Conservation (phyloP, 1,140 invertebrate genomes). For the Bombus difficillimus region DNA sequence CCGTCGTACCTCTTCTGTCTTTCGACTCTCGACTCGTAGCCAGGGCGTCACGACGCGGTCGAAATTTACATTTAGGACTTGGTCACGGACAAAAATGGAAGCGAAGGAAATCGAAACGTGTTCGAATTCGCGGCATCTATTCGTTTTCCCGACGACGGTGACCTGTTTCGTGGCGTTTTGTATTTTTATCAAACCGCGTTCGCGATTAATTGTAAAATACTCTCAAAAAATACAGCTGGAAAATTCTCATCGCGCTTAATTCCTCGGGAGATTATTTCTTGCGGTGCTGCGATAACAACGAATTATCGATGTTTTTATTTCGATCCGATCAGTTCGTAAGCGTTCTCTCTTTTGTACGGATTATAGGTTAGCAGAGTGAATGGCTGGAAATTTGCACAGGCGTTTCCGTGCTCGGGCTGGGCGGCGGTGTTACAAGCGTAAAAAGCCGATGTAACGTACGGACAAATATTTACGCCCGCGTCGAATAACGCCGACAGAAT, state of each 20-base stretch:
- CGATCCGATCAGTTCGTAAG: background rate
- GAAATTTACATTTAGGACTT: constrained; percentile 1
- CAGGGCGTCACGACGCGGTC: no score
- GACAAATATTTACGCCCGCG: constrained; percentile 36
- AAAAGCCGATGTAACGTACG: constrained; percentile 14
- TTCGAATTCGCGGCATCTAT: no score
- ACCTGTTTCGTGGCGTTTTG: no score
- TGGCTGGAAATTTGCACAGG: background rate
- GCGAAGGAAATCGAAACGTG: background rate
- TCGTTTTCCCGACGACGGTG: no score
- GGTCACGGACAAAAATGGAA: no score
- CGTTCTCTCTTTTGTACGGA: background rate
- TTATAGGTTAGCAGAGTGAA: background rate
- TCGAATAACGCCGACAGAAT: constrained; percentile 38
- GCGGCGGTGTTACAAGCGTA: background rate
- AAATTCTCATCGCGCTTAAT: background rate
- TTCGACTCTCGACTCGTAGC: background rate
- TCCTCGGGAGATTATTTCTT: background rate
- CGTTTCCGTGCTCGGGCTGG: background rate
- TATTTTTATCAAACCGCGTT: constrained; percentile 8
- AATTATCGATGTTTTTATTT: background rate
- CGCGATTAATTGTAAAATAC: background rate
- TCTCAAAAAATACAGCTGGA: background rate
- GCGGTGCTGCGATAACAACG: background rate
- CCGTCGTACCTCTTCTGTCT: no score